Conservation (phyloP, 2,888 invertebrate genomes). For the Dromius quadrimaculatus region DNA sequence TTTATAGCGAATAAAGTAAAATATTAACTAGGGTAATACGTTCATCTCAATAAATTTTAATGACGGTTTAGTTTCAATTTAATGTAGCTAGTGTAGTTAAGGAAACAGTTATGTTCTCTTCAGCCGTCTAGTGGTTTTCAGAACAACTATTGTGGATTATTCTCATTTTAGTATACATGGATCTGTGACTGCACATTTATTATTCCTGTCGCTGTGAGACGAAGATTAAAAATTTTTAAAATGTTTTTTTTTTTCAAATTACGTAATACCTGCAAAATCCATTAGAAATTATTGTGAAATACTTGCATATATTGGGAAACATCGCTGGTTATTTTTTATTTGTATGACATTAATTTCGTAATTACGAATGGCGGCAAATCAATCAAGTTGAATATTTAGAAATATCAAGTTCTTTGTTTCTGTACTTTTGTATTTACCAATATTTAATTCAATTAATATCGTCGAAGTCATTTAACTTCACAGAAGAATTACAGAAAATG, state of each 20-base stretch:
- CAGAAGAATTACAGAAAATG: no score
- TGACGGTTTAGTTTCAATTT: constrained; percentile 30
- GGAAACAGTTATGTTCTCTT: constrained; percentile 29
- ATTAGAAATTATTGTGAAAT: constrained; percentile 15
- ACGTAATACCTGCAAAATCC: background rate
- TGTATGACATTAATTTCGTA: constrained; percentile 5
- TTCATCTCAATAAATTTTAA: constrained; percentile 31
- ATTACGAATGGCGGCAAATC: background rate
- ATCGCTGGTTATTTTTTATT: constrained; percentile 23
- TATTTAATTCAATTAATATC: no score
- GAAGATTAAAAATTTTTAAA: no score
- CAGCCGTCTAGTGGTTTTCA: constrained; percentile 22
- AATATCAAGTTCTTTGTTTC: no score
- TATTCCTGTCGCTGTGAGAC: background rate
- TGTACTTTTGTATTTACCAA: no score
- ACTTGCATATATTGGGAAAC: background rate
- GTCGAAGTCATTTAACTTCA: no score
- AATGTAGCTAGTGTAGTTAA: constrained; percentile 29
- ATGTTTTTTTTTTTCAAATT: no score
- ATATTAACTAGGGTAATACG: constrained; percentile 30
- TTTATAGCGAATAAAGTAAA: constrained; percentile 24
- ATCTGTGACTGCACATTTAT: constrained; percentile 16
- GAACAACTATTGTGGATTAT: constrained; percentile 29
- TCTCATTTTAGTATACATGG: constrained; percentile 26
- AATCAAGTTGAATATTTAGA: background rate